phyloP scores from a whole-genome alignment of 2,888 invertebrate species.

The Tenthredo distinguenda region DNA sequence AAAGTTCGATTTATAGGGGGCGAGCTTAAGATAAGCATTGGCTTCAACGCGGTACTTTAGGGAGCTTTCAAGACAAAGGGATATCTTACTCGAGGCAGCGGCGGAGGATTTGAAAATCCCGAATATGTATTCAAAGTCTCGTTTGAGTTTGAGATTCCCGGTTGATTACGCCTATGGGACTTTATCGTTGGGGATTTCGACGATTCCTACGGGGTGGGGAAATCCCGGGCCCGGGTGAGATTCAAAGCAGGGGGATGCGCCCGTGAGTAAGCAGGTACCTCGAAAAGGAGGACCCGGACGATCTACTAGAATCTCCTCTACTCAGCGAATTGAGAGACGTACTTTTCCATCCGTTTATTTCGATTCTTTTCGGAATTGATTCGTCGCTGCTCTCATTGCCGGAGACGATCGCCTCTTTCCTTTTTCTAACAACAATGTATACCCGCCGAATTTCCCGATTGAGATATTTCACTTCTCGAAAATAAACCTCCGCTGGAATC shows the following conservation, averaged over 20 bases:
- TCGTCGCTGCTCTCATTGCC: neutral
- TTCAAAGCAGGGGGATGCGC: slow-evolving; percentile 37
- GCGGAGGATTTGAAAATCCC: neutral
- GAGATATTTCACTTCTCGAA: neutral
- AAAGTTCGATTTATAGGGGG: slow-evolving; percentile 51
- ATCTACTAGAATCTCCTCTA: slow-evolving; percentile 37
- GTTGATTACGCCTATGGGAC: slow-evolving; percentile 17
- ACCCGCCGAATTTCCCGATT: neutral
- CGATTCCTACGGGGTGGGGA: slow-evolving; percentile 25
- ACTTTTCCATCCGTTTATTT: neutral
- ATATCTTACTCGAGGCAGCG: slow-evolving; percentile 42
- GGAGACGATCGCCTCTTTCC: neutral
- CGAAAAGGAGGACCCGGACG: slow-evolving; percentile 47
- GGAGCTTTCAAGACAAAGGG: slow-evolving; percentile 52
- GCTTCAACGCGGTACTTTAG: slow-evolving; percentile 53
- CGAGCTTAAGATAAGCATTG: slow-evolving; percentile 51
- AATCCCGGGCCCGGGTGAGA: slow-evolving; percentile 20
- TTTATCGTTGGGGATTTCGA: slow-evolving; percentile 51
- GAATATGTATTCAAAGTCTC: too few relatives aligned
- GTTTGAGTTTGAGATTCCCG: neutral
- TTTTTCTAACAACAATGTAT: neutral
- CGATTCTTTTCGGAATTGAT: slow-evolving; percentile 18
- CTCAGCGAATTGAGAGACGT: slow-evolving; percentile 24
- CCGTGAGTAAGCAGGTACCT: slow-evolving; percentile 28
- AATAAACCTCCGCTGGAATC: neutral